phyloP scores from a whole-genome alignment of 64 coral and sea anemone species.

The Dendronephthya gigantea region DNA sequence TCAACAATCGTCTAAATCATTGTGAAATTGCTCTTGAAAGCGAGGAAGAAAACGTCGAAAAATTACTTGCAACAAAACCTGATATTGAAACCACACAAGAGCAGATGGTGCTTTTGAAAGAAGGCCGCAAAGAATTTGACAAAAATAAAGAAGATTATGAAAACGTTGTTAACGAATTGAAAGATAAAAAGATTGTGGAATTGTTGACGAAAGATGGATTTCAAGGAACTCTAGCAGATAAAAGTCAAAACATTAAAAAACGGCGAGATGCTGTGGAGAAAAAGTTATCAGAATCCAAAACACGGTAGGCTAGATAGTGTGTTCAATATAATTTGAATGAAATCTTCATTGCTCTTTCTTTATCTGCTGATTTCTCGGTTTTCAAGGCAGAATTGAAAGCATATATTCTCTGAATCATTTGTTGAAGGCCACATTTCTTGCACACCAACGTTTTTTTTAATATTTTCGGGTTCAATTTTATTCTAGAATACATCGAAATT shows the following conservation, averaged over 20 bases:
- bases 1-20: not conserved
- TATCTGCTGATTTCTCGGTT: too few relatives aligned
- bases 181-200: not conserved
- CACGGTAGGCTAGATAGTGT: too few relatives aligned
- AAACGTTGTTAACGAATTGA: not conserved
- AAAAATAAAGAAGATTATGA: not conserved
- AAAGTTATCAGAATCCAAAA: not conserved
- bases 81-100: not conserved
- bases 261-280: not conserved
- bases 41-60: not conserved
- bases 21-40: not conserved
- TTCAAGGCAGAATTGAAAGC: too few relatives aligned
- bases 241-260: not conserved
- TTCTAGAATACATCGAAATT: not conserved
- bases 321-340: too few relatives aligned
- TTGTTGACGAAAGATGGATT: constrained; percentile 1
- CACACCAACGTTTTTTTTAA: not conserved
- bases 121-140: not conserved
- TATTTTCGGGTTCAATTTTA: not conserved
- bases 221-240: not conserved
- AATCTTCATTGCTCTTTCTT: too few relatives aligned
- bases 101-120: not conserved
- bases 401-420: too few relatives aligned
- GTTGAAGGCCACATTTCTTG: too few relatives aligned
- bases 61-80: not conserved